phyloP scores from a whole-genome alignment of 2,113 vertebrate genomes.

The Salvelinus namaycush region DNA sequence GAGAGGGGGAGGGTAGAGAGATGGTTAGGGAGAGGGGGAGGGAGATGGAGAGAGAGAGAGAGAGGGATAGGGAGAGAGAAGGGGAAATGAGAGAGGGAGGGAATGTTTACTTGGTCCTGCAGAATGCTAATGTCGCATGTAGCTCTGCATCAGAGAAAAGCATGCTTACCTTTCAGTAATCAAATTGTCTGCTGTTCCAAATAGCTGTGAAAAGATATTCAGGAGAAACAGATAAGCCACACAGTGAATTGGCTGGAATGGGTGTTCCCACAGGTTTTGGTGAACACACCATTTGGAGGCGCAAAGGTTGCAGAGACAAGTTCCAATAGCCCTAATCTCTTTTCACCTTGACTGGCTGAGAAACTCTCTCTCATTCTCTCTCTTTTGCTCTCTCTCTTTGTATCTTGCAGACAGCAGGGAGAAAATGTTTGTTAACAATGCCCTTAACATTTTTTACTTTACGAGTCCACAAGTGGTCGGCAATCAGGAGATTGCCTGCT shows the following conservation, averaged over 20 bases:
- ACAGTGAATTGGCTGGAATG: no score
- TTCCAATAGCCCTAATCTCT: background rate
- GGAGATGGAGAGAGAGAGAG: background rate
- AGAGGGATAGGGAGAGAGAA: background rate
- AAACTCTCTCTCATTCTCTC: background rate
- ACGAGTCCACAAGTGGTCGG: no score
- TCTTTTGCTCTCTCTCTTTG: background rate
- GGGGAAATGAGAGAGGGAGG: background rate
- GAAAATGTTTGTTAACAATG: no score
- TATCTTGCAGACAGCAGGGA: background rate
- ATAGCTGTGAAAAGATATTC: background rate
- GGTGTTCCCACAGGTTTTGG: no score
- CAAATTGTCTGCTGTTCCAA: background rate
- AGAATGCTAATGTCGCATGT: background rate
- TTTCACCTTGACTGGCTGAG: conserved; percentile 2
- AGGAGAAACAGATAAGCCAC: background rate
- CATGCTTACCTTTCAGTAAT: background rate
- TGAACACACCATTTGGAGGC: background rate
- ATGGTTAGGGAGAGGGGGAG: background rate
- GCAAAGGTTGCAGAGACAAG: background rate
- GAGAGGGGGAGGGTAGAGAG: background rate
- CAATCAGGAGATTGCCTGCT: no score
- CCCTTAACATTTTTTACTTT: no score
- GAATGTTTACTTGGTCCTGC: background rate
- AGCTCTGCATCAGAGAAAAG: background rate